Percentiles rank a stretch among this genome's conserved stretches.
Conservation (phyloP, 2,888 invertebrate species). For the Drosophila tanythrix region DNA sequence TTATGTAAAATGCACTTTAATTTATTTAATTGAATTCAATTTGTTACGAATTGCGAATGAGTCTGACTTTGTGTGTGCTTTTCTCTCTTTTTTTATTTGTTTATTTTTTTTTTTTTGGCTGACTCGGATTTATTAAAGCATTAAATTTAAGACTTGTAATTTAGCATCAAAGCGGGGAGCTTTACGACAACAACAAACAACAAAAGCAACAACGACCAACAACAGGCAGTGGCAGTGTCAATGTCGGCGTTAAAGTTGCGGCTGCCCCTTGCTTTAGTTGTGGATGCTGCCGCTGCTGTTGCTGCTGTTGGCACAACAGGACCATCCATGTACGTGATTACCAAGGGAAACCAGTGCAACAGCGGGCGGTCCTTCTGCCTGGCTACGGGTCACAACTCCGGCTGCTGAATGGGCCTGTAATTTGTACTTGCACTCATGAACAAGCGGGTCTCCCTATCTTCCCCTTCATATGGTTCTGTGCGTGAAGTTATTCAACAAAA, state of each 20-base stretch:
- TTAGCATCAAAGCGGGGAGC: constrained; percentile 58
- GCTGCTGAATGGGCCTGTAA: constrained; percentile 68
- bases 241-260: constrained; percentile 63
- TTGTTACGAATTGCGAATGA: constrained; percentile 60
- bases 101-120: constrained; percentile 9
- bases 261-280: constrained; percentile 49
- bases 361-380: constrained; percentile 53
- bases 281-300: constrained; percentile 30
- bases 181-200: constrained; percentile 48
- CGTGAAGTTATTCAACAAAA: constrained; percentile 72
- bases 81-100: background rate
- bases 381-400: constrained; percentile 19
- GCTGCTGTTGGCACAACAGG: constrained; percentile 47
- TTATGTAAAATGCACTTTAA: constrained; percentile 74
- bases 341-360: constrained; percentile 66
- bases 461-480: constrained; percentile 23
- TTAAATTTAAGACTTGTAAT: constrained; percentile 72
- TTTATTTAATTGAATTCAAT: constrained; percentile 78
- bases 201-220: constrained; percentile 23
- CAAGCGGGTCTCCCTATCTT: constrained; percentile 31
- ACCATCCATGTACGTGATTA: constrained; percentile 58
- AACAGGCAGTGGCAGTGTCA: constrained; percentile 37
- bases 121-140: constrained; percentile 71
- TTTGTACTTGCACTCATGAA: constrained; percentile 76
- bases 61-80: constrained; percentile 17